Evolutionary conservation across 2,888 invertebrate species (phyloP).

Genomic region (Rapana venosa): DNA sequence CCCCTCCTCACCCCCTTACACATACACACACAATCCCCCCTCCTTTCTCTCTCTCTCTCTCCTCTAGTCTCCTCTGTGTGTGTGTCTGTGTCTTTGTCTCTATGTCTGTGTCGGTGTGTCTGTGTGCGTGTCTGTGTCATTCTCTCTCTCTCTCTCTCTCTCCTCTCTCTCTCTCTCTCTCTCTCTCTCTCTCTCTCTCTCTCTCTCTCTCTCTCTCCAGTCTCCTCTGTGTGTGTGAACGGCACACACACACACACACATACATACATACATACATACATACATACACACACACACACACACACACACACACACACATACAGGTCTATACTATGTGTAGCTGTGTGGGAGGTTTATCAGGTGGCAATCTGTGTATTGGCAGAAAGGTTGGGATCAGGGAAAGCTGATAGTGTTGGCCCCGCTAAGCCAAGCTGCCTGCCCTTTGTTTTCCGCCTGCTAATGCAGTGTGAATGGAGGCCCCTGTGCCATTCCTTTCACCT

Average conservation of each 20-base stretch:
- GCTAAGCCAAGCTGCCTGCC: too few relatives aligned
- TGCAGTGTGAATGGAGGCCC: too few relatives aligned
- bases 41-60: neutral
- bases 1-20: too few relatives aligned
- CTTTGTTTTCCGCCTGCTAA: too few relatives aligned
- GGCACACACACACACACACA: neutral
- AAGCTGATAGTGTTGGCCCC: too few relatives aligned
- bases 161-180: neutral
- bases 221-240: neutral
- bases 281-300: neutral
- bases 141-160: neutral
- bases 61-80: neutral
- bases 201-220: neutral
- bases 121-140: neutral
- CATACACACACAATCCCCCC: neutral
- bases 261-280: neutral
- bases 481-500: too few relatives aligned
- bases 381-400: too few relatives aligned
- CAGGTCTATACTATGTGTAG: too few relatives aligned
- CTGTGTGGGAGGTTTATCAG: too few relatives aligned
- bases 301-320: neutral
- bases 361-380: too few relatives aligned
- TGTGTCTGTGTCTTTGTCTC: neutral
- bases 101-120: neutral
- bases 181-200: neutral